Base-by-base conservation (phyloP, 64 coral and sea anemone species). In the Montipora sp. region DNA sequence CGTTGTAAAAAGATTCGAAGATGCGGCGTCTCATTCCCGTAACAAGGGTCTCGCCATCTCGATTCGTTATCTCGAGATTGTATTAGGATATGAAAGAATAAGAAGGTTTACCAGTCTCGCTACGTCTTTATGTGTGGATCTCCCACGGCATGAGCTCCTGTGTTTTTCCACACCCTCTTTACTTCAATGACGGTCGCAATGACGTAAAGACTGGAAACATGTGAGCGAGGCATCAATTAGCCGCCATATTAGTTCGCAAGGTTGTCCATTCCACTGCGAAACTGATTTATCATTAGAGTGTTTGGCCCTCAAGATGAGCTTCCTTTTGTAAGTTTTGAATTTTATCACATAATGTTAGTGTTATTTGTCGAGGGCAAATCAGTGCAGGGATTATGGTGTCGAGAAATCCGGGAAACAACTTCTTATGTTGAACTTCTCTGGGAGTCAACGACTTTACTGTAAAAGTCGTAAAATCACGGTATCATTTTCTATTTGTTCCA, bases 311-410 rank as follows among this genome's bases (percentile, higher is more conserved):
- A 92, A 92, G 55, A 95, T 95, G 94, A 95, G 89, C 94, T 95
- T 95, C 81, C 82, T 95, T 73, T 95, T 95, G 94, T 95, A 67
- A 95, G 94, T 95, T 75, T 79, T 3, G 2, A 13, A 2, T 8
- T 51, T 23, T 50, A 8, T 27, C 74, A 27, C 43, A 75, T 66
- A 19, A 50, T 58, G 70, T 48, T 15, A n/a, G 3, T 15, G 47
- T 14, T 15, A 18, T 15, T 24, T 2, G 77, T 47, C 9, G n/a
- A 19, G 3, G 11, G 36, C 14, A 7, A 77, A 78, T 13, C 3
- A 14, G 18, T 7, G 7, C 14, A 50, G 11, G 4, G 46, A 2
- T 16, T 50, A 48, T 50, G 48, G 59, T 57, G 20, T 46, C 50
- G 63, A n/a, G 20, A 71, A 70, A 50, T 51, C 59, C 59, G 81